phyloP scores from a whole-genome alignment of 2,113 vertebrate genomes.

The Pelodiscus sinensis region DNA sequence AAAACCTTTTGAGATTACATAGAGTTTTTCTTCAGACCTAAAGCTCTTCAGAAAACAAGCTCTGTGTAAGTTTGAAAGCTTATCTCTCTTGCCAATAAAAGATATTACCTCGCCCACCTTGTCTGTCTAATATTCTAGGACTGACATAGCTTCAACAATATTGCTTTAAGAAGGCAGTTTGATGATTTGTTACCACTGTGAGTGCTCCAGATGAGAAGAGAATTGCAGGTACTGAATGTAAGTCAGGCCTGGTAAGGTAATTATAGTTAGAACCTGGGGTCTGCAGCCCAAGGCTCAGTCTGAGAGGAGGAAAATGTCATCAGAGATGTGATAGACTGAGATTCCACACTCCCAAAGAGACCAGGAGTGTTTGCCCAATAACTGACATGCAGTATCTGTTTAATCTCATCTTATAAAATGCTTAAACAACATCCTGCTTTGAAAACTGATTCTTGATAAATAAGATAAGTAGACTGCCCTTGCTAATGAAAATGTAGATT shows the following conservation, averaged over 20 bases:
- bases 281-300: not conserved
- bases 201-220: not conserved
- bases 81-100: not conserved
- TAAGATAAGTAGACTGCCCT: constrained; percentile 49
- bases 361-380: not conserved
- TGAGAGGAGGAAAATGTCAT: not conserved
- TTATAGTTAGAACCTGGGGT: not conserved
- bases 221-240: not conserved
- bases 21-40: not conserved
- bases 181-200: not conserved
- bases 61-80: not conserved
- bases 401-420: constrained; percentile 63
- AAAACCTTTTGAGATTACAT: not conserved
- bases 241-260: not conserved
- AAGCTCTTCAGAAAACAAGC: not conserved
- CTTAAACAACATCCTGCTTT: constrained; percentile 47
- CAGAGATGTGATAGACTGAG: not conserved
- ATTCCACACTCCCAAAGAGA: not conserved
- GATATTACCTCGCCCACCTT: not conserved
- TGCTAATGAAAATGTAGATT: constrained; percentile 48
- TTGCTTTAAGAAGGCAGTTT: not conserved
- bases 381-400: constrained; percentile 33
- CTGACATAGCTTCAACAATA: not conserved
- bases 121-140: not conserved
- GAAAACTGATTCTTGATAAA: constrained; percentile 52